phyloP scores from a whole-genome alignment of 30 jellyfish, hydroid and myxozoan species.

The Pelagia noctiluca region DNA sequence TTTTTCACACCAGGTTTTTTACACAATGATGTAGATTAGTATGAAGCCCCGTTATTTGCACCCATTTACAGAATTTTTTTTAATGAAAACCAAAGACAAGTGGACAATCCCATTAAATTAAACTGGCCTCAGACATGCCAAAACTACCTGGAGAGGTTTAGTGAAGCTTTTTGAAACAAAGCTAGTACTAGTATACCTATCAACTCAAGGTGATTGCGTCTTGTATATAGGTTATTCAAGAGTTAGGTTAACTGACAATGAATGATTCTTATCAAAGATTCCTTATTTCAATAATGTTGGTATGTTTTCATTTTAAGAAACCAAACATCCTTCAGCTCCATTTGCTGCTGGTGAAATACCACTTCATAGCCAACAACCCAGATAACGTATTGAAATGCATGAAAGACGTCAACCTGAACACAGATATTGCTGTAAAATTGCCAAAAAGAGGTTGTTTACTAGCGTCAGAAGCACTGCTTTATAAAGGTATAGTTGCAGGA shows the following conservation, averaged over 20 bases:
- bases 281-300: not conserved
- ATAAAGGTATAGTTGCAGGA: not conserved
- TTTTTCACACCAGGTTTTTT: too few relatives aligned
- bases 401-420: not conserved
- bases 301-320: not conserved
- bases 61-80: too few relatives aligned
- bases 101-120: too few relatives aligned
- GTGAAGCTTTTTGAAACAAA: not conserved
- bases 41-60: too few relatives aligned
- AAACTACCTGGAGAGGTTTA: too few relatives aligned
- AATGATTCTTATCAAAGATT: not conserved
- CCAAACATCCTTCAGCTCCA: not conserved
- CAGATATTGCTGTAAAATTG: not conserved
- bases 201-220: too few relatives aligned
- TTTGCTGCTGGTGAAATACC: not conserved
- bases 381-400: not conserved
- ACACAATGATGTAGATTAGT: too few relatives aligned
- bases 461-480: slow-evolving; percentile 2
- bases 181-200: too few relatives aligned
- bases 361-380: not conserved
- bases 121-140: too few relatives aligned
- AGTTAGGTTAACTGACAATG: not conserved
- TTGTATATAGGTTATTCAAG: too few relatives aligned
- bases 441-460: slow-evolving; percentile 6
- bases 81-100: too few relatives aligned